These are phyloP conservation scores for Chauna torquata DNA, from an alignment of 2,113 vertebrate species.

Conservation along the genomic window DNA sequence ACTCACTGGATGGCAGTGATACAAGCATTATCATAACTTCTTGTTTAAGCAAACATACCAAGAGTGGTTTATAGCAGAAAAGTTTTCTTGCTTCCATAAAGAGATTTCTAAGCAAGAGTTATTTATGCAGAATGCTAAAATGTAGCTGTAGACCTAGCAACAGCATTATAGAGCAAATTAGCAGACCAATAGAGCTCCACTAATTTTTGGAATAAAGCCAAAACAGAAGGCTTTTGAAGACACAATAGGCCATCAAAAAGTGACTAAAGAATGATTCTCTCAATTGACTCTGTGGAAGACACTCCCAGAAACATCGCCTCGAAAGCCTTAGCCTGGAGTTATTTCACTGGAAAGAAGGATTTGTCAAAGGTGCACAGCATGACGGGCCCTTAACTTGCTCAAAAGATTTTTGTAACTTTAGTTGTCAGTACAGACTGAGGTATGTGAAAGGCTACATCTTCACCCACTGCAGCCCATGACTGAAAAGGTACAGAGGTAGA, in stretches of 20 bases:
- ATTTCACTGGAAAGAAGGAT: neutral
- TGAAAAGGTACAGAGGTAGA: neutral
- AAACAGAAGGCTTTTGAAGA: neutral
- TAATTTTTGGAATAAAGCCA: neutral
- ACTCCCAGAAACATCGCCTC: neutral
- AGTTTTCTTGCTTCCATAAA: neutral
- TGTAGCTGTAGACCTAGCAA: neutral
- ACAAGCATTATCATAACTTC: too few species aligned
- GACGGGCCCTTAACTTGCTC: too few species aligned
- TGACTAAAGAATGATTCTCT: neutral
- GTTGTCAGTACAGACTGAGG: neutral
- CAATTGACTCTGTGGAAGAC: neutral
- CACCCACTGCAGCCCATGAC: neutral
- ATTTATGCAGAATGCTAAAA: neutral
- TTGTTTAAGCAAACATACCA: neutral
- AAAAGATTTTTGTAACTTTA: neutral
- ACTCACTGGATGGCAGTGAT: too few species aligned
- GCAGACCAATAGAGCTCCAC: neutral
- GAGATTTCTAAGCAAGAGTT: neutral
- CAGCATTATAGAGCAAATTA: too few species aligned
- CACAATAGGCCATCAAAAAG: neutral
- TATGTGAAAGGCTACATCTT: neutral
- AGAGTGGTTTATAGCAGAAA: neutral
- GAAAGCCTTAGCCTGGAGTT: neutral
- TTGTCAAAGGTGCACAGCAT: neutral